Conservation (phyloP, 2,888 invertebrate species). For the Conistra vaccinii region DNA sequence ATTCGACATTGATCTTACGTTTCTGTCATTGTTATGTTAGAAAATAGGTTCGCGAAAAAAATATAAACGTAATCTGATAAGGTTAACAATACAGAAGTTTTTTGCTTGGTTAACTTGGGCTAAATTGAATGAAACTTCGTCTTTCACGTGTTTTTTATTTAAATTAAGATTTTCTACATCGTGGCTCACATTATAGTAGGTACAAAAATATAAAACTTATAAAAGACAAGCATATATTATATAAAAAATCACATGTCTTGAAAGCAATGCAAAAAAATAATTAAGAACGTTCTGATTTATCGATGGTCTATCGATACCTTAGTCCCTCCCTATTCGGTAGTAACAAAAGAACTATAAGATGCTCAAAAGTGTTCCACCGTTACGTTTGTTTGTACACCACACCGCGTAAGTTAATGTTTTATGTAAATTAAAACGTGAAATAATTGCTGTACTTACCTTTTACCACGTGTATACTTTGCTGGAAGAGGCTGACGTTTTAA, state of each 20-base stretch:
- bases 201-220: background rate
- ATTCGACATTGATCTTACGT: slow-evolving; percentile 69
- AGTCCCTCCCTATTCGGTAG: slow-evolving; percentile 69
- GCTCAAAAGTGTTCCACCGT: slow-evolving; percentile 82
- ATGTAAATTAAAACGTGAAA: slow-evolving; percentile 62
- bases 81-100: slow-evolving; percentile 28
- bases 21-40: slow-evolving; percentile 50
- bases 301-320: slow-evolving; percentile 17
- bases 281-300: background rate
- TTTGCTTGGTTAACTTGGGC: slow-evolving; percentile 10
- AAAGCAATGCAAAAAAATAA: fast-evolving
- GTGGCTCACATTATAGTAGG: no score
- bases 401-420: slow-evolving; percentile 61
- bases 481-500: background rate
- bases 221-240: background rate
- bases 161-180: background rate
- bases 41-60: slow-evolving; percentile 55
- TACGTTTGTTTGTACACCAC: slow-evolving; percentile 72
- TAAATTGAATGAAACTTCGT: slow-evolving; percentile 7
- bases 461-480: slow-evolving; percentile 6
- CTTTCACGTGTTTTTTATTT: background rate
- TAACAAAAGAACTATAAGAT: slow-evolving; percentile 75
- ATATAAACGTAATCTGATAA: slow-evolving; percentile 58
- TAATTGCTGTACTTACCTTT: slow-evolving; percentile 53
- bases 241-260: background rate